A percentile compares a stretch with the other conserved stretches of the same genome.
These are phyloP conservation scores for Melanotus villosus DNA, from an alignment of 2,888 invertebrate species.

Conservation along the genomic window DNA sequence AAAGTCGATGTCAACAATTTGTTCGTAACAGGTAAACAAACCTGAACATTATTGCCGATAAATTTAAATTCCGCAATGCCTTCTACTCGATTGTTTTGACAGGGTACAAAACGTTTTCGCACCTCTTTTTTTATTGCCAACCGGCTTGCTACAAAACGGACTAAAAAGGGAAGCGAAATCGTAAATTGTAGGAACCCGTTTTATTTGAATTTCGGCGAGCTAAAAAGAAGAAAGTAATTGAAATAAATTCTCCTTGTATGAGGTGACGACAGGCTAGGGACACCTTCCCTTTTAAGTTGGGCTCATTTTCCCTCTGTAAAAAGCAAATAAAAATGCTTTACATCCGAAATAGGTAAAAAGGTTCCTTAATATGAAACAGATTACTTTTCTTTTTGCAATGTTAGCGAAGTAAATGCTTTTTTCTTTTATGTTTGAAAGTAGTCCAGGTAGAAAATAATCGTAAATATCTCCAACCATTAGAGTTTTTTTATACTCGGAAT, in stretches of 20 bases:
- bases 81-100: background rate
- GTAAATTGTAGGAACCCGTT: conserved; percentile 1
- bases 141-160: background rate
- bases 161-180: background rate
- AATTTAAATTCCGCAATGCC: background rate
- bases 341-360: too few species aligned
- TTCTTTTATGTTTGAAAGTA: background rate
- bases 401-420: background rate
- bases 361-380: too few species aligned
- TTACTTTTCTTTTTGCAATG: too few species aligned
- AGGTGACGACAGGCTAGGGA: too few species aligned
- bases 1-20: too few species aligned
- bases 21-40: too few species aligned
- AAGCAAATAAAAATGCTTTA: too few species aligned
- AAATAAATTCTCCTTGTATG: background rate
- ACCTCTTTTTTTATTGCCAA: background rate
- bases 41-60: background rate
- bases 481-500: too few species aligned
- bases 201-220: background rate
- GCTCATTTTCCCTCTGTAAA: background rate
- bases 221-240: background rate
- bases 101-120: background rate
- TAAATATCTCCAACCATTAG: background rate
- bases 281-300: background rate
- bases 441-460: background rate